Base-by-base conservation (phyloP, 2,797 vertebrate species). In the Pristis pectinata region DNA sequence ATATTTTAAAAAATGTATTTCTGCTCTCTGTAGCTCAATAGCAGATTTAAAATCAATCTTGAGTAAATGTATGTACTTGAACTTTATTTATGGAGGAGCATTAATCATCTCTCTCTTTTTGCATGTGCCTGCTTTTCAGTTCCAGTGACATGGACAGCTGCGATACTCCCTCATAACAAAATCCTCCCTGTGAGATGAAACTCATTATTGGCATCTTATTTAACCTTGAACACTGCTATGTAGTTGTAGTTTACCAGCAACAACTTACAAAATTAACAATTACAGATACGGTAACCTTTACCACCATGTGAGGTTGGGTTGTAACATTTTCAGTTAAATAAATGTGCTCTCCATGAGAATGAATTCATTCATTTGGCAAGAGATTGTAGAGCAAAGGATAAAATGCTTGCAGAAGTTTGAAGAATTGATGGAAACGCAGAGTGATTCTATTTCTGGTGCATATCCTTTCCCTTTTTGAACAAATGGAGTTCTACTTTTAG, bases 31-130 rank as follows among this genome's bases (percentile, higher is more conserved):
- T 37, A 64, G 17, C 15, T 64, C 9, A 15, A 15, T 64, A 37
- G 7, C n/a, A 37, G n/a, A 67, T 41, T 67, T 91, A 74, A 72
- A 64, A 13, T 24, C 67, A 10, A 15, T 92, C 61, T 92, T n/a
- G 19, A 9, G 6, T 30, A 93, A 22, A 44, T 49, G 7, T 56
- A 19, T 11, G 34, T 27, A 76, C 27, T 70, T 93, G 89, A 44
- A 70, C 24, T 76, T 94, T 94, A 94, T 34, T 93, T 76, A n/a
- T 91, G 44, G 30, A 94, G 15, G 27, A 94, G 76, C 41, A 49
- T 4, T 44, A 24, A 41, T 61, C 53, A n/a, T 56, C 87, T 34
- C 41, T 49, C 27, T 76, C 70, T 85, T 34, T 22, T 19, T 70
- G 91, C 89, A 17, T 70, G 2, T 44, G 61, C 24, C 61, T 19